Evolutionary conservation across 2,888 invertebrate genomes (phyloP).

Genomic region (Oscheius sp.): DNA sequence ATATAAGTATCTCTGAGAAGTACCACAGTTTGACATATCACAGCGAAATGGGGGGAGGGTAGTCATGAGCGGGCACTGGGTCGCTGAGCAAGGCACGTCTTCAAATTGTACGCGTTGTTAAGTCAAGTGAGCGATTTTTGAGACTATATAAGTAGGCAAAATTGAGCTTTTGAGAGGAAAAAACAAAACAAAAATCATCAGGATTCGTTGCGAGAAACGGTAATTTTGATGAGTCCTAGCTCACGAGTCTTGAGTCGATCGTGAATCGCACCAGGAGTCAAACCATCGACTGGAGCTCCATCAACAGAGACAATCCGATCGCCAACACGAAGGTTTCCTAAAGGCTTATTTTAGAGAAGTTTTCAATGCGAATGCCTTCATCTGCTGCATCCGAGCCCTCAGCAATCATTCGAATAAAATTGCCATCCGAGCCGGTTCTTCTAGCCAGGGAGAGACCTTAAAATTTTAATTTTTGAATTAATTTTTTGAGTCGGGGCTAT

Average conservation of each 20-base stretch:
- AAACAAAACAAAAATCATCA: no score
- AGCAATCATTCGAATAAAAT: conserved; percentile 66
- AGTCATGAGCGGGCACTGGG: conserved; percentile 11
- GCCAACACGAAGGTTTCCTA: conserved; percentile 48
- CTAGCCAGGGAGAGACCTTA: conserved; percentile 66
- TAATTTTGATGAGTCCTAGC: conserved; percentile 50
- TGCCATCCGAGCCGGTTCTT: conserved; percentile 63
- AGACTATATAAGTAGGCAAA: background rate
- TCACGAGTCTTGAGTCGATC: conserved; percentile 62
- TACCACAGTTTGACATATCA: conserved; percentile 16
- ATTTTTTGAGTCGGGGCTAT: no score
- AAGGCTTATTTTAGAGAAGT: background rate
- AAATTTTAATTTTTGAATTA: conserved; percentile 1
- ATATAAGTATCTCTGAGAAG: conserved; percentile 19
- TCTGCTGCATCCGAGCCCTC: conserved; percentile 61
- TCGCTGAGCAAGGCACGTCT: conserved; percentile 9
- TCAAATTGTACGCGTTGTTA: background rate
- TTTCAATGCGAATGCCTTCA: conserved; percentile 29
- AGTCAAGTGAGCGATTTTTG: background rate
- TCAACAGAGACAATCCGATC: conserved; percentile 57
- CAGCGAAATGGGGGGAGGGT: background rate
- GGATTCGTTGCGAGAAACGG: conserved; percentile 12
- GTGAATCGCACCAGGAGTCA: conserved; percentile 60
- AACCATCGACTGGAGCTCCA: conserved; percentile 58
- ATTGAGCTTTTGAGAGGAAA: background rate